Percentiles rank a stretch among this genome's conserved stretches.
Evolutionary conservation across 2,888 invertebrate genomes (phyloP).

Genomic region (Electrophaes corylata): DNA sequence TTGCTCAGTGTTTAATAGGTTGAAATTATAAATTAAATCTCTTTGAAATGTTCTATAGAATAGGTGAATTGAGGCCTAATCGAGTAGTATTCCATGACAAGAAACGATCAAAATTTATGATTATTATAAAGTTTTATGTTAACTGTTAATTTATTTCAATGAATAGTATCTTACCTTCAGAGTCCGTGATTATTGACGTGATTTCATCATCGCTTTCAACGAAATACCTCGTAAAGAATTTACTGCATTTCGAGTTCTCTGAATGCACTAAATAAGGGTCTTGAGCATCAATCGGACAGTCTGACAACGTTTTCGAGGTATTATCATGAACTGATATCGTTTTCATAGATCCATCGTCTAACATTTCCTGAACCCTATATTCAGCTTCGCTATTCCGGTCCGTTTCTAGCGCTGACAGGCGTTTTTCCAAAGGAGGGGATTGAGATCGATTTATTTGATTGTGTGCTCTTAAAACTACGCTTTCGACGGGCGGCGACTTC

Average conservation of each 20-base stretch:
- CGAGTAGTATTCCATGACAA: too few relatives aligned
- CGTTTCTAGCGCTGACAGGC: slow-evolving; percentile 59
- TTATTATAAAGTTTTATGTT: too few relatives aligned
- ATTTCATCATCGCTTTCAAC: slow-evolving; percentile 89
- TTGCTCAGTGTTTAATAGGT: too few relatives aligned
- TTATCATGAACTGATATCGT: slow-evolving; percentile 79
- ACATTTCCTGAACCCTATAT: slow-evolving; percentile 78
- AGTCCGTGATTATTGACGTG: slow-evolving; percentile 88
- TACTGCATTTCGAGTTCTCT: slow-evolving; percentile 85
- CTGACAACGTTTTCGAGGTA: slow-evolving; percentile 78
- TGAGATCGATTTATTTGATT: slow-evolving; percentile 74
- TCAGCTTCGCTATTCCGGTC: slow-evolving; percentile 77
- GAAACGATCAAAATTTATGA: too few relatives aligned
- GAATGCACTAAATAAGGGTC: slow-evolving; percentile 81
- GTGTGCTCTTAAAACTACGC: slow-evolving; percentile 73
- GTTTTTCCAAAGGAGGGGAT: slow-evolving; percentile 65
- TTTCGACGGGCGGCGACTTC: slow-evolving; percentile 75
- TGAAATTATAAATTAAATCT: too few relatives aligned
- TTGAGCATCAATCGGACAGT: slow-evolving; percentile 73
- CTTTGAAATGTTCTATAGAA: too few relatives aligned
- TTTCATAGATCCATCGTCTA: slow-evolving; percentile 79
- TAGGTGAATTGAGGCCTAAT: too few relatives aligned
- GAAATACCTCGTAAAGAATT: slow-evolving; percentile 87
- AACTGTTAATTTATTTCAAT: neutral
- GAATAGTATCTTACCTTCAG: slow-evolving; percentile 83